phyloP scores from a whole-genome alignment of 1,140 invertebrate species.

The Eciton burchellii region DNA sequence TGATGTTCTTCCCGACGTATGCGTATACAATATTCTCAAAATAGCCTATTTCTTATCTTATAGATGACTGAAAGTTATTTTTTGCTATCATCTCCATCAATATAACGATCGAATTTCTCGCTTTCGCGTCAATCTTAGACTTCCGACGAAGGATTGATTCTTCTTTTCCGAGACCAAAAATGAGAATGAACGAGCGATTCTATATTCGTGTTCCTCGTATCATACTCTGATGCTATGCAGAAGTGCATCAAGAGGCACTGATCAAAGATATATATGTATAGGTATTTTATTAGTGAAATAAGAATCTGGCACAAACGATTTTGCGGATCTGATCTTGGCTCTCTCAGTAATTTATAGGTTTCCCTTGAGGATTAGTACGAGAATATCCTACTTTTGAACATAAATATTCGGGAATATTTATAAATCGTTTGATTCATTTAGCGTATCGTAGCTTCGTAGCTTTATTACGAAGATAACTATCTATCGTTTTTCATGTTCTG shows the following conservation, averaged over 20 bases:
- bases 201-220: constrained; percentile 49
- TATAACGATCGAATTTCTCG: constrained; percentile 67
- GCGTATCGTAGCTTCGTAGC: not conserved
- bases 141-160: constrained; percentile 54
- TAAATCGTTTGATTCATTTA: constrained; percentile 53
- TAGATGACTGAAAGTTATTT: constrained; percentile 68
- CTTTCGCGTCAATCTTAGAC: constrained; percentile 57
- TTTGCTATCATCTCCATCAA: constrained; percentile 67
- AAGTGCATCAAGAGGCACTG: constrained; percentile 28
- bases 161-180: constrained; percentile 63
- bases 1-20: constrained; percentile 76
- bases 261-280: constrained; percentile 27
- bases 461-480: not conserved
- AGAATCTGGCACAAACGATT: constrained; percentile 47
- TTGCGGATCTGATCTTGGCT: constrained; percentile 51
- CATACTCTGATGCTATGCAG: constrained; percentile 38
- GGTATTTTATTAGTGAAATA: constrained; percentile 52
- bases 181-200: constrained; percentile 19
- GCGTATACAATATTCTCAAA: constrained; percentile 67
- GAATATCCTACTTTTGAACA: too few species aligned
- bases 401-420: too few species aligned
- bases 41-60: constrained; percentile 72
- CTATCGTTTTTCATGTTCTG: constrained; percentile 16
- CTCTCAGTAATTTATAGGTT: constrained; percentile 65
- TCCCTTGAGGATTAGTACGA: too few species aligned